A percentile compares a stretch with the other conserved stretches of the same genome.
These are phyloP conservation scores for Antheraea pernyi DNA, from an alignment of 1,140 invertebrate genomes.

Conservation along the genomic window DNA sequence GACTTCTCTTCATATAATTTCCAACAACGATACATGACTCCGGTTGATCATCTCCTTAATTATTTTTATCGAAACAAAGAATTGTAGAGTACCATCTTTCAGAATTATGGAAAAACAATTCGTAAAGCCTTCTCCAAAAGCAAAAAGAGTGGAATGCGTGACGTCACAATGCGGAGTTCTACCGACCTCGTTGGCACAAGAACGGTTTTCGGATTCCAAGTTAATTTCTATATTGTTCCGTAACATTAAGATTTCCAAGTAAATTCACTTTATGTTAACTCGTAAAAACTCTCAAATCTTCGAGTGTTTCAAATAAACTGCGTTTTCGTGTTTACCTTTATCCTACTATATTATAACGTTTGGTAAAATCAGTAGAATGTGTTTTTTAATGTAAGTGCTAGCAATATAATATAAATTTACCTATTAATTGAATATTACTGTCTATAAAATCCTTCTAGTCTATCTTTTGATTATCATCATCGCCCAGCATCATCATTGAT, in stretches of 20 bases:
- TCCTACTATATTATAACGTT: neutral
- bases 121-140: neutral
- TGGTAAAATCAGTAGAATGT: neutral
- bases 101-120: too few species aligned
- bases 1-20: too few species aligned
- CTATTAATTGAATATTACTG: too few species aligned
- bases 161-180: neutral
- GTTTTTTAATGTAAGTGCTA: too few species aligned
- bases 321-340: neutral
- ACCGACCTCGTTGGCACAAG: neutral
- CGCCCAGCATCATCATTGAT: too few species aligned
- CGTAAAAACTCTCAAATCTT: neutral
- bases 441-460: too few species aligned
- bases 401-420: too few species aligned
- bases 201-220: neutral
- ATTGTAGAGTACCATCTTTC: too few species aligned
- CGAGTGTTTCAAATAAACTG: neutral
- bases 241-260: neutral
- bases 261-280: conserved; percentile 1
- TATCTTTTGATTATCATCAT: too few species aligned
- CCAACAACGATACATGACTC: too few species aligned
- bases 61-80: too few species aligned
- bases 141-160: neutral
- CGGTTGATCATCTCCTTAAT: too few species aligned
- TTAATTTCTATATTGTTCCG: conserved; percentile 1